A percentile compares a stretch with the other conserved stretches of the same genome.
Evolutionary conservation across 2,888 invertebrate genomes (phyloP).

Genomic region (Drosophila anceps): DNA sequence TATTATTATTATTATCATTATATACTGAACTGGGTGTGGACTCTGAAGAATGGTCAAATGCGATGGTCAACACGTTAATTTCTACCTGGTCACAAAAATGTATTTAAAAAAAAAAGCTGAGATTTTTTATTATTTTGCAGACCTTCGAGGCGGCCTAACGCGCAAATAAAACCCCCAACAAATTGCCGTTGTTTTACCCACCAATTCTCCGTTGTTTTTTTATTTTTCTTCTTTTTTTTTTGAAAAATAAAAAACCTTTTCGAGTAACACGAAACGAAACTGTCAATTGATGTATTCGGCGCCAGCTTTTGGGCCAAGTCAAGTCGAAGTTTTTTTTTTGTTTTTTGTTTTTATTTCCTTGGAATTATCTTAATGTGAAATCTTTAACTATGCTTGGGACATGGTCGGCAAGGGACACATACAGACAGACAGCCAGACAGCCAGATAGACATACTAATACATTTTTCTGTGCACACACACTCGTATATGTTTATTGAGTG

Average conservation of each 20-base stretch:
- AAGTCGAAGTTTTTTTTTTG: conserved; percentile 41
- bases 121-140: conserved; percentile 60
- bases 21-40: conserved; percentile 52
- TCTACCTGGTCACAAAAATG: conserved; percentile 60
- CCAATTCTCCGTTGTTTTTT: conserved; percentile 21
- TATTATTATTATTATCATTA: conserved; percentile 3
- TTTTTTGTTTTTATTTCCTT: conserved; percentile 65
- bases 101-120: not conserved
- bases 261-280: conserved; percentile 74
- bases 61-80: conserved; percentile 57
- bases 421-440: conserved; percentile 27
- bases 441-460: conserved; percentile 30
- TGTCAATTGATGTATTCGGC: conserved; percentile 76
- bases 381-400: conserved; percentile 79
- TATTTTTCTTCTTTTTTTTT: conserved; percentile 13
- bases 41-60: conserved; percentile 68
- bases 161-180: conserved; percentile 63
- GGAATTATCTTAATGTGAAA: conserved; percentile 80
- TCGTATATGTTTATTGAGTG: conserved; percentile 19
- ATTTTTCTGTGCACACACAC: conserved; percentile 4
- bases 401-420: conserved; percentile 70
- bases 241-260: conserved; percentile 28
- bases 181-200: conserved; percentile 50
- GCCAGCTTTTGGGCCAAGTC: conserved; percentile 50
- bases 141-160: conserved; percentile 67